phyloP scores from a whole-genome alignment of 2,888 invertebrate genomes.

The Calliscelio sp. region DNA sequence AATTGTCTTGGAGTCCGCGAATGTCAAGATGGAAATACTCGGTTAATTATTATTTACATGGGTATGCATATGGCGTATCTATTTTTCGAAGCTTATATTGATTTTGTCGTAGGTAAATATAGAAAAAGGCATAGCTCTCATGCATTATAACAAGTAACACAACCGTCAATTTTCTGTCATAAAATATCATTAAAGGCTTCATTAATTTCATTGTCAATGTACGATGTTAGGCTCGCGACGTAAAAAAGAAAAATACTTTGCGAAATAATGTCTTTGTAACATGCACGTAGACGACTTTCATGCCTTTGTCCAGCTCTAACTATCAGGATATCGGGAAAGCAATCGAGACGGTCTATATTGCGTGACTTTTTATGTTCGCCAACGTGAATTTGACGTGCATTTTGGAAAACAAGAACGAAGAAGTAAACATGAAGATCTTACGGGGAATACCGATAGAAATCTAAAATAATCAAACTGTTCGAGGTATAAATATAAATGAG shows the following conservation, averaged over 20 bases:
- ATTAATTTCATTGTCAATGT: conserved; percentile 64
- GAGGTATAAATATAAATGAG: conserved; percentile 54
- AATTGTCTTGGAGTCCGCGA: conserved; percentile 47
- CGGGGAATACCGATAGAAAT: conserved; percentile 43
- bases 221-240: conserved; percentile 33
- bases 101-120: conserved; percentile 29
- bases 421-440: conserved; percentile 52
- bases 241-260: conserved; percentile 54
- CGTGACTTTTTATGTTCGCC: conserved; percentile 72
- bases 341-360: conserved; percentile 72
- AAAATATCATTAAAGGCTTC: conserved; percentile 68
- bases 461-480: conserved; percentile 48
- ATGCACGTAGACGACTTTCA: conserved; percentile 69
- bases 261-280: conserved; percentile 71
- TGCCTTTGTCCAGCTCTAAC: conserved; percentile 66
- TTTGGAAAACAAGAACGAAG: conserved; percentile 59
- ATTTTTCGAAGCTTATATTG: conserved; percentile 16
- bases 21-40: conserved; percentile 1
- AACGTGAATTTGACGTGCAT: conserved; percentile 65
- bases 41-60: conserved; percentile 40
- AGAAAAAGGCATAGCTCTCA: not conserved
- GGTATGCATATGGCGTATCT: not conserved
- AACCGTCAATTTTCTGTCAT: conserved; percentile 67
- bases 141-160: not conserved
- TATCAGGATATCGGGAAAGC: conserved; percentile 73